Conservation (phyloP, 2,113 vertebrate species). For the Chionis minor region DNA sequence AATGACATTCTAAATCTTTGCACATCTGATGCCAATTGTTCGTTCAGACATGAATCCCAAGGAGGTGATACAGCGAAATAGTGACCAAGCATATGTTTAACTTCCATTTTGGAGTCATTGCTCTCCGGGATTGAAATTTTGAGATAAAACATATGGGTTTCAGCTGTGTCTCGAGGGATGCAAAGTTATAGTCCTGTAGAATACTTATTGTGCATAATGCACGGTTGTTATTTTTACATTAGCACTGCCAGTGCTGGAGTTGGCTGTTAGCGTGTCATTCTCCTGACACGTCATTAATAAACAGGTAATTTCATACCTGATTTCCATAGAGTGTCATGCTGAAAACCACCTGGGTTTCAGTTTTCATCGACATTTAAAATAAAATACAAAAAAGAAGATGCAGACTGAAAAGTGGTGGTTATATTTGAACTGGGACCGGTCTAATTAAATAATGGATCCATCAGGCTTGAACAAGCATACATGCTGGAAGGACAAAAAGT, state of each 20-base stretch:
- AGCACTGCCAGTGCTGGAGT: conserved; percentile 47
- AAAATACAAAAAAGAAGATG: background rate
- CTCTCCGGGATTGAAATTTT: conserved; percentile 56
- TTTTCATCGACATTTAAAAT: conserved; percentile 56
- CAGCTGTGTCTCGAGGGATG: conserved; percentile 29
- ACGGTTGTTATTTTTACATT: conserved; percentile 69
- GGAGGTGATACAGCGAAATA: conserved; percentile 8
- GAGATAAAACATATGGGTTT: conserved; percentile 73
- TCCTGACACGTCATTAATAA: conserved; percentile 77
- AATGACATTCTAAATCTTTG: conserved; percentile 1
- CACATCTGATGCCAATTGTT: background rate
- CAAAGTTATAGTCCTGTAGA: conserved; percentile 40
- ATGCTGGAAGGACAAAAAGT: background rate
- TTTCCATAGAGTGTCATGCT: conserved; percentile 77
- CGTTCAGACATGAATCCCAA: background rate
- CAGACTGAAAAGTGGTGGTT: conserved; percentile 13
- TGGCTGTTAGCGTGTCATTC: conserved; percentile 68
- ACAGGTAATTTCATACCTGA: conserved; percentile 81
- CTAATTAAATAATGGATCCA: conserved; percentile 59
- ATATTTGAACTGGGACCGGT: conserved; percentile 35
- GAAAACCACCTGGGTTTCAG: conserved; percentile 78
- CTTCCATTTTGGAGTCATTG: conserved; percentile 39
- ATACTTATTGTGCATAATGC: conserved; percentile 44
- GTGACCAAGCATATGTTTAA: background rate
- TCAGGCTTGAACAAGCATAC: conserved; percentile 29